phyloP scores from a whole-genome alignment of 1,140 invertebrate species.

The Cyrtorhinus lividipennis region DNA sequence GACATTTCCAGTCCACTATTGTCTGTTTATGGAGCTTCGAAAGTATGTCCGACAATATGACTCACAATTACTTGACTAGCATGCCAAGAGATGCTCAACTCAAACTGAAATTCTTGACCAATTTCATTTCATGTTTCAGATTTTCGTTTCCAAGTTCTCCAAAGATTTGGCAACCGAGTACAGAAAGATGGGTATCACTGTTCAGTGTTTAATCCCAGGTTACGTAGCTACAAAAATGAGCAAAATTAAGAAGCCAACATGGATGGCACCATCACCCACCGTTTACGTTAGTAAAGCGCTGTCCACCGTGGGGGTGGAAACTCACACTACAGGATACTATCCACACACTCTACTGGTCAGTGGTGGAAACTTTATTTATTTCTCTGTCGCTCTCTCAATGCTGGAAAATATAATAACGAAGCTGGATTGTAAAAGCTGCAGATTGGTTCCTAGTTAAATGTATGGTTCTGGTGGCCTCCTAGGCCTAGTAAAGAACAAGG shows the following conservation, averaged over 20 bases:
- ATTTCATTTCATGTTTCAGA: too few species aligned
- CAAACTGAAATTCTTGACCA: too few species aligned
- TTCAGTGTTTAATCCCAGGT: conserved; percentile 74
- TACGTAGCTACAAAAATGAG: conserved; percentile 91
- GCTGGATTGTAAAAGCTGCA: too few species aligned
- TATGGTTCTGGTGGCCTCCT: too few species aligned
- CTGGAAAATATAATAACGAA: too few species aligned
- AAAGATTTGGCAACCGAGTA: conserved; percentile 68
- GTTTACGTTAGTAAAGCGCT: conserved; percentile 63
- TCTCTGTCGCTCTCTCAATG: too few species aligned
- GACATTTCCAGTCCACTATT: conserved; percentile 67
- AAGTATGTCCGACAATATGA: conserved; percentile 31
- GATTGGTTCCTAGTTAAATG: too few species aligned
- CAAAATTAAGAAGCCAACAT: conserved; percentile 60
- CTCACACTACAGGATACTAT: conserved; percentile 59
- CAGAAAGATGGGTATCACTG: conserved; percentile 53
- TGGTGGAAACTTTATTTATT: conserved; percentile 6
- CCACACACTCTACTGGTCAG: conserved; percentile 53
- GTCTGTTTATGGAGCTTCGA: conserved; percentile 75
- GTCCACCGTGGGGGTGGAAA: conserved; percentile 56
- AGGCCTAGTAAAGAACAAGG: too few species aligned
- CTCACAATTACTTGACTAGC: too few species aligned
- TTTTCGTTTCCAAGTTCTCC: conserved; percentile 74
- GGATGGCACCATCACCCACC: conserved; percentile 63
- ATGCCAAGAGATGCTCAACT: too few species aligned